Evolutionary conservation across 2,888 invertebrate species (phyloP), one percentile per base, ranked within the genome.

Genomic region (Polyploca ridens): DNA sequence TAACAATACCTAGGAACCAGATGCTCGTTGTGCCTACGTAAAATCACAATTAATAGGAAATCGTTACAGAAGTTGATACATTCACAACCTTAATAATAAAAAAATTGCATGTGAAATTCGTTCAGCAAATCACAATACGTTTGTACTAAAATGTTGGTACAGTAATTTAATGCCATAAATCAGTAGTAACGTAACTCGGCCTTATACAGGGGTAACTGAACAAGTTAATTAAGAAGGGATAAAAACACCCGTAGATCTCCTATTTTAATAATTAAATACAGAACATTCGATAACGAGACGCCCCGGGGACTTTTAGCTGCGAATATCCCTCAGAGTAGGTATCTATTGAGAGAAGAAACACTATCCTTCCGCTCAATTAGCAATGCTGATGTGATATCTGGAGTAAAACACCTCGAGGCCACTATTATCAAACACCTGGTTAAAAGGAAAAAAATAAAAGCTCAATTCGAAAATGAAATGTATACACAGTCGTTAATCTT

Each of bases 351-450:
- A 14, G 19, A 61, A 71, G 90, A 78, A 90, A 90, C 76, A 67
- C 70, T 75, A 90, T 85, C 77, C 80, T 77, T 77, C 63, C 66
- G 68, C 73, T 81, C 81, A 88, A 89, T 90, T 89, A 90, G 83
- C 76, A 68, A 76, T 71, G n/a, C 65, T 58, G 69, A 54, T 54
- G n/a, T 54, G 73, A 71, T 69, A 71, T 64, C 71, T 67, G 69
- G 75, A 72, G 67, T 64, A 63, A 72, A 78, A 75, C 75, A 75
- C 82, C 87, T 82, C 69, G 68, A 69, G 79, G 84, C 81, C 71
- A 75, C 79, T 79, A 80, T 81, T 81, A 82, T 79, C 72, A 77
- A 85, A 84, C 84, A 84, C 82, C 83, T 83, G 82, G 81, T 77
- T 76, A 75, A 75, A 63, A 64, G 62, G 64, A 73, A 74, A 79